Base-by-base conservation (phyloP, 2,113 vertebrate genomes). In the Hippopotamus amphibius region DNA sequence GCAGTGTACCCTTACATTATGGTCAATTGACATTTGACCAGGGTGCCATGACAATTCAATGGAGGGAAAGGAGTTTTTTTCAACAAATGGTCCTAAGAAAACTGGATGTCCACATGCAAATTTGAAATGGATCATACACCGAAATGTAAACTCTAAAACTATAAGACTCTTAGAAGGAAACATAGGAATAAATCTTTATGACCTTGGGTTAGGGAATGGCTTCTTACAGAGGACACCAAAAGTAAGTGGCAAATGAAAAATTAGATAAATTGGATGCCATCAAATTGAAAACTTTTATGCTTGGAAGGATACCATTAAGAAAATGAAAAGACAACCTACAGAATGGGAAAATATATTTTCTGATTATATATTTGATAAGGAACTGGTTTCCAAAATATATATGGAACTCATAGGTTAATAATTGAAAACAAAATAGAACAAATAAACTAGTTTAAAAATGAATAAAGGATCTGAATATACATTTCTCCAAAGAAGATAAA, bases 401-500 rank as follows among this genome's bases (percentile, higher is more conserved):
- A 63, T 33, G 61, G 65, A 84, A 63, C 17, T 41, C 28, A 13
- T 63, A 71, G 50, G 7, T 84, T n/a, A 50, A 57, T 72, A 96
- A 81, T 72, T 90, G 13, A 80, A 93, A 63, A 86, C 43, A 81
- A 86, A 93, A 72, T 6, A 79, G 26, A 57, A 79, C 50, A 89
- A 63, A 71, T 82, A 26, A 92, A 33, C 17, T 43, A 71, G 19
- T 65, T 71, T 82, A 48, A 65, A 81, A 68, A 48, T 87, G 26
- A 65, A 12, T 63, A 50, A 74, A 74, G 28, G 1, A 59, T 65
- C 69, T 28, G 14, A 91, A 76, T n/a, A 88, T 50, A 69, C 15
- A 93, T 94, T 86, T 94, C 65, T 94, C 80, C 41, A 48, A 85
- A 72, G 55, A 46, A 63, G 59, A 59, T 30, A 90, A 85, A 72